A percentile compares a stretch with the other conserved stretches of the same genome.
These are phyloP conservation scores for Heliconius nattereri DNA, from an alignment of 1,140 invertebrate species.

Conservation along the genomic window DNA sequence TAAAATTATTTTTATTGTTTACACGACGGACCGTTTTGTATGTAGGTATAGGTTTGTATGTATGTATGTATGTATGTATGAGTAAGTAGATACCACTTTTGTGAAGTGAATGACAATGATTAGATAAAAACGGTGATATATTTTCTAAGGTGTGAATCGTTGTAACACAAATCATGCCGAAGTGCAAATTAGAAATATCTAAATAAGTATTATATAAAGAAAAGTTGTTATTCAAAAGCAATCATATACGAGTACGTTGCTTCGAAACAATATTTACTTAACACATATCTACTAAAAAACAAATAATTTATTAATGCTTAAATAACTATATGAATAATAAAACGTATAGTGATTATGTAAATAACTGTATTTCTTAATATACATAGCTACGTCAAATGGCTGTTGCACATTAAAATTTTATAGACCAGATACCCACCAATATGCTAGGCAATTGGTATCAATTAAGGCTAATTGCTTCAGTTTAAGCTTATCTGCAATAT, in stretches of 20 bases:
- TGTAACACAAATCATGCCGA: slow-evolving; percentile 16
- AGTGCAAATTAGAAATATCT: not conserved
- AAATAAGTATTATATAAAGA: not conserved
- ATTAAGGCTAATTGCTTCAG: slow-evolving; percentile 48
- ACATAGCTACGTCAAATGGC: not conserved
- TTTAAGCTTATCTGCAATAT: slow-evolving; percentile 36
- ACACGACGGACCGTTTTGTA: not conserved
- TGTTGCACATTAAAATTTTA: slow-evolving; percentile 11
- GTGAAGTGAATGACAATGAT: slow-evolving; percentile 43
- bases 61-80: not conserved
- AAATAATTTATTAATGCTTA: not conserved
- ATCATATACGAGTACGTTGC: not conserved
- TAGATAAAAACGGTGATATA: slow-evolving; percentile 44
- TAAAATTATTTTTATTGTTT: slow-evolving; percentile 20
- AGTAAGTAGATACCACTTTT: slow-evolving; percentile 25
- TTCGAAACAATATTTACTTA: not conserved
- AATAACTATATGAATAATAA: not conserved
- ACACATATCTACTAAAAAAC: not conserved
- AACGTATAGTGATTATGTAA: not conserved
- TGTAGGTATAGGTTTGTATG: not conserved
- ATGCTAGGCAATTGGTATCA: slow-evolving; percentile 31
- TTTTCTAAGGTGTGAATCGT: slow-evolving; percentile 31
- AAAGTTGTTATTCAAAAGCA: not conserved
- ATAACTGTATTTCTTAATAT: slow-evolving; percentile 12
- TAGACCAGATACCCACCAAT: slow-evolving; percentile 5